Evolutionary conservation across 2,113 vertebrate species (phyloP), one percentile per base, ranked within the genome.

Genomic region (Chloropsis hardwickii): DNA sequence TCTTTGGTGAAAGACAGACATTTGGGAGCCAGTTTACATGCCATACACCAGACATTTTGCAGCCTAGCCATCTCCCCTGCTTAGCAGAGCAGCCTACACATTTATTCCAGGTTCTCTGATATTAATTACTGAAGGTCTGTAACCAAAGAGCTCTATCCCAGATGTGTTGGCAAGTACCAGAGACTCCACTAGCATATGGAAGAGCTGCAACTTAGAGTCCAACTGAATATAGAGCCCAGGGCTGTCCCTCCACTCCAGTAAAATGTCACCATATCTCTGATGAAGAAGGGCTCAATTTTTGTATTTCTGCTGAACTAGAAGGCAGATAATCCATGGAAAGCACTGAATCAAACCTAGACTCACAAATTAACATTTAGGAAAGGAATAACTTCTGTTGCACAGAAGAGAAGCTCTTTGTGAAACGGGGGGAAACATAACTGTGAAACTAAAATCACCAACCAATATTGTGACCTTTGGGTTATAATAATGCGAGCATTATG

Each of bases 351-450:
- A 73, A 70, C 10, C 24, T 61, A 64, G 51, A 53, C 22, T 56
- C 62, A 21, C 4, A 66, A 96, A 96, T 96, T 94, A 97, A 95
- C 92, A 73, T 96, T 96, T 94, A 86, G 57, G 86, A 85, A 95
- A 94, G 42, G 61, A 95, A 84, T 67, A 12, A 50, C 33, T 96
- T 93, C 69, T 66, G 58, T 60, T 48, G 44, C 25, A 67, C 7
- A 42, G 65, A 92, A 86, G 67, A 94, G 86, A 96, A 96, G 33
- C 44, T 58, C 48, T 61, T 76, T 83, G 35, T 48, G 58, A 97
- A 96, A 87, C 2, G 45, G 92, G 45, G 92, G 44, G 25, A 94
- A 96, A 94, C 50, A 66, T 72, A 81, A 40, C 61, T 25, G 16
- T 29, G 71, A 88, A 88, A 40, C 11, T 93, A 78, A 77, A 96